phyloP scores from a whole-genome alignment of 2,113 vertebrate genomes.

The Zeus faber region DNA sequence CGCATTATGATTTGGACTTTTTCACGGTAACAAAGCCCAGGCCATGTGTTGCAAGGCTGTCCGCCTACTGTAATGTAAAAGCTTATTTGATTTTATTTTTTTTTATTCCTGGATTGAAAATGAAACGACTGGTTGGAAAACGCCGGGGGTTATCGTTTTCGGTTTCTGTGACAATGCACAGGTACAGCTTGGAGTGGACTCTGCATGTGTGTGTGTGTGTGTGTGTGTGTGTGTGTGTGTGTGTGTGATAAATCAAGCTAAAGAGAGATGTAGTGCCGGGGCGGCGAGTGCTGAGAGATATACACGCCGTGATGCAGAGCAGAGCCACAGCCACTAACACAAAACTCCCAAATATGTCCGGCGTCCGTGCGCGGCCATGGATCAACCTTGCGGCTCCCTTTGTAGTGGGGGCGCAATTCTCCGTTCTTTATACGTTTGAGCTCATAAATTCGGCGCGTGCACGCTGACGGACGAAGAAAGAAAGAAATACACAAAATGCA shows the following conservation, averaged over 20 bases:
- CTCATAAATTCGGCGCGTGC: background rate
- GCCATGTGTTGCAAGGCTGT: background rate
- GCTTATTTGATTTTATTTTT: background rate
- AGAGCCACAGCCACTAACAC: constrained; percentile 34
- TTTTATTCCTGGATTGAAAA: too few relatives aligned
- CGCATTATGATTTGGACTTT: background rate
- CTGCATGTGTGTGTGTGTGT: background rate
- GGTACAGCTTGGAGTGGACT: constrained; percentile 29
- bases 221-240: too few relatives aligned
- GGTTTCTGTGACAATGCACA: constrained; percentile 23
- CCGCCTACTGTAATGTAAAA: background rate
- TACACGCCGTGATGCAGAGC: too few relatives aligned
- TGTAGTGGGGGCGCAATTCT: constrained; percentile 10
- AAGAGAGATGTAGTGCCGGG: too few relatives aligned
- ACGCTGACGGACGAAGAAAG: background rate
- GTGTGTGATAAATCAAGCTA: too few relatives aligned
- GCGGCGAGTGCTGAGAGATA: too few relatives aligned
- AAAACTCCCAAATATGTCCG: constrained; percentile 34
- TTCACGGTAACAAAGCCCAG: background rate
- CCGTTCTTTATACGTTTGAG: constrained; percentile 22
- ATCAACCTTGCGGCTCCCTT: constrained; percentile 20
- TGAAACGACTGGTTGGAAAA: too few relatives aligned
- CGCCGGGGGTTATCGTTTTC: too few relatives aligned
- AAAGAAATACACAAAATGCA: constrained; percentile 6
- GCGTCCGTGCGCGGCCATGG: constrained; percentile 12